Base-by-base conservation (phyloP, 2,113 vertebrate genomes). In the Formicarius rufipectus region DNA sequence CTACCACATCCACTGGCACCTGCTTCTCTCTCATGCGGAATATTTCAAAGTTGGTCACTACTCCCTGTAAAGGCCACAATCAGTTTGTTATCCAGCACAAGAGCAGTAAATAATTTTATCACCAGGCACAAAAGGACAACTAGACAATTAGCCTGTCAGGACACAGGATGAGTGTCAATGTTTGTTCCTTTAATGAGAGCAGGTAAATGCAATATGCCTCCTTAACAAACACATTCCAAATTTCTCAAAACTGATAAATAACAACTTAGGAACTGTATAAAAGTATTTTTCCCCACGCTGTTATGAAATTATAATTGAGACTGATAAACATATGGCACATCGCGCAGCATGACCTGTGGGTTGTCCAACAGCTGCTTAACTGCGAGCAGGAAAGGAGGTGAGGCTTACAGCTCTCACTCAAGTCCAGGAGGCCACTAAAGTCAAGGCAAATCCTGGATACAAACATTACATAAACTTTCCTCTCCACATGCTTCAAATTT, bases 31-130 rank as follows among this genome's bases (percentile, higher is more conserved):
- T 98, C 99, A 99, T 99, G 93, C 99, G 97, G 98, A 99, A 99
- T 97, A 99, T 99, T 98, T 99, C 99, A 98, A 99, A 99, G 97
- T 99, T 99, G 97, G 99, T 99, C 93, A 99, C 99, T 64, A 99
- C 99, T 39, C 99, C 99, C 99, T 99, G 95, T 77, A 76, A 75
- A 47, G 49, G 92, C 30, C 80, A 92, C 87, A 35, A 86, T 21
- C 17, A 89, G 52, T 33, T 92, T n/a, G 7, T 86, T 89, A 94
- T 10, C 44, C 69, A 93, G 31, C 27, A 89, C 4, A 78, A 55
- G 71, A 71, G 2, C 22, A 90, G 50, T n/a, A 93, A 86, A 42
- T 21, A 15, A 58, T 15, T 81, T 56, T 53, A 87, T 64, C 2
- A 3, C 42, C 30, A 90, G 25, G 35, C 52, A 85, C 1, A 52